Conservation (phyloP, 2,797 vertebrate genomes). For the Pogoniulus pusillus region DNA sequence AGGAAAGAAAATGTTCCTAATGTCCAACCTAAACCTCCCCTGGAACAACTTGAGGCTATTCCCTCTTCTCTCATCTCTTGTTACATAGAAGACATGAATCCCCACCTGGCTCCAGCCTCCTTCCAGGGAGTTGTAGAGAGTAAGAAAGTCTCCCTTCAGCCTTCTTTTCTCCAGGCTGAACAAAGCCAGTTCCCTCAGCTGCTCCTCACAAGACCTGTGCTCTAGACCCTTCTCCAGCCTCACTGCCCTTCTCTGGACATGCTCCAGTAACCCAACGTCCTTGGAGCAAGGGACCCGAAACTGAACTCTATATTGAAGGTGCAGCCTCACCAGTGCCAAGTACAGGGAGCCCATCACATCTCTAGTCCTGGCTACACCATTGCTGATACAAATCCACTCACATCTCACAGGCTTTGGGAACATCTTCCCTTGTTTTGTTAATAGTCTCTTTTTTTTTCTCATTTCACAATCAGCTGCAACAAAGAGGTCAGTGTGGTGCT, state of each 20-base stretch:
- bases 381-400: not conserved
- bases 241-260: not conserved
- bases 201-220: not conserved
- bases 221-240: not conserved
- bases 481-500: not conserved
- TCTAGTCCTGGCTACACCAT: not conserved
- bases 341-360: not conserved
- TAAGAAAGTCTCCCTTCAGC: not conserved
- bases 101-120: not conserved
- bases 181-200: not conserved
- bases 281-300: not conserved
- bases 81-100: not conserved
- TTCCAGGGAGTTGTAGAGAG: not conserved
- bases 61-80: not conserved
- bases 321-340: not conserved
- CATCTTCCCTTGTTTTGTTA: not conserved
- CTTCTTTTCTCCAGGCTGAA: not conserved
- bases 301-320: not conserved
- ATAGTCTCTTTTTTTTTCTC: not conserved
- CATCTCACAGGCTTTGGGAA: not conserved
- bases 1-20: not conserved
- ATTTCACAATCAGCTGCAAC: not conserved
- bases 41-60: no score
- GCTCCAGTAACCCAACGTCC: not conserved
- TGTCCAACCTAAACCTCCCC: not conserved